Base-by-base conservation (phyloP, 2,888 invertebrate species). In the Epirrhoe tristata region DNA sequence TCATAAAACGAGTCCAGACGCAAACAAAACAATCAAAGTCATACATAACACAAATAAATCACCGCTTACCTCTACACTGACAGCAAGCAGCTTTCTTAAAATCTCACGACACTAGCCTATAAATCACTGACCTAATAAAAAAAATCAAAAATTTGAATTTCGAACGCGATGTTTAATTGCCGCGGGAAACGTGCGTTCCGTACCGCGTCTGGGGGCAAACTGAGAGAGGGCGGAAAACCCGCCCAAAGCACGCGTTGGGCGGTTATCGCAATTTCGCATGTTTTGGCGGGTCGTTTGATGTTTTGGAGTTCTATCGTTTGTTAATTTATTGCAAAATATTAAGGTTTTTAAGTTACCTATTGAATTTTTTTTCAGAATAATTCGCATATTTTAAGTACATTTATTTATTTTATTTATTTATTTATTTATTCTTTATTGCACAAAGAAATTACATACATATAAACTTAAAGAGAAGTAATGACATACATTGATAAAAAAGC, bases 31-130 rank as follows among this genome's bases (percentile, higher is more conserved):
- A 70, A 67, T 70, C 61, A 63, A 59, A 70, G 65, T 61, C 67
- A 69, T n/a, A 69, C 67, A 64, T 63, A 60, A 65, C 62, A 43
- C 60, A 60, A 66, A 70, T 72, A 71, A 73, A 73, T 74, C 58
- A 70, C 32, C 3, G 66, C 83, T 90, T 82, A 91, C 91, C 91
- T 87, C 85, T 84, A 90, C 88, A 87, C 82, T 85, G 86, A 87
- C 88, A 83, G 82, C 80, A 68, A 80, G 71, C 87, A 85, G 86
- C 79, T 79, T 82, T 77, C 78, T 75, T 71, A 74, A 79, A 48
- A 31, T 50, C 50, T 76, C 79, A 82, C 83, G 84, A 79, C 83
- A 80, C 81, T 75, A 71, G 32, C 63, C 70, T 76, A 80, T 80
- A 83, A 83, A 84, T 81, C 81, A 82, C 80, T 76, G 67, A 36